Evolutionary conservation across 1,140 invertebrate genomes (phyloP).

Genomic region (Leptinotarsa undecemlineata): DNA sequence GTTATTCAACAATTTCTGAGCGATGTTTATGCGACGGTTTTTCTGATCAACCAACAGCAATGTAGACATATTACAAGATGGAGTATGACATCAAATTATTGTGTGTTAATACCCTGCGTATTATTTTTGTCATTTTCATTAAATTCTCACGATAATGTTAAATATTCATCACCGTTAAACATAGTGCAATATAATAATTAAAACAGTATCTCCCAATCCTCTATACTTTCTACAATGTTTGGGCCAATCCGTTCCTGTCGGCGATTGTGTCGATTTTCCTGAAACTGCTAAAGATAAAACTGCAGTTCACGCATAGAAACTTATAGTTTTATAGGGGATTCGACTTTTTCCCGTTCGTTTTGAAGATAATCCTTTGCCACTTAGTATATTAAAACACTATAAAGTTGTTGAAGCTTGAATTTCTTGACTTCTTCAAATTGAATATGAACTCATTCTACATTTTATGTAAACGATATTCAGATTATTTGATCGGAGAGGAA

Average conservation of each 20-base stretch:
- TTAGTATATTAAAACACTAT: slow-evolving; percentile 1
- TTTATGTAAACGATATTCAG: not conserved
- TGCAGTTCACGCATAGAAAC: not conserved
- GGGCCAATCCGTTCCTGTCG: not conserved
- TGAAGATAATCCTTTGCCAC: not conserved
- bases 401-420: slow-evolving; percentile 6
- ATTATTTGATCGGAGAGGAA: not conserved
- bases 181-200: too few species aligned
- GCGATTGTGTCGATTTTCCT: not conserved
- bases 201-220: too few species aligned
- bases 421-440: not conserved
- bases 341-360: not conserved
- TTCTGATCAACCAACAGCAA: too few species aligned
- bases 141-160: too few species aligned
- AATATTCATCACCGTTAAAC: too few species aligned
- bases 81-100: too few species aligned
- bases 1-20: too few species aligned
- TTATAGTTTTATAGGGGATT: not conserved
- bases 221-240: not conserved
- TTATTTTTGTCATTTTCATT: too few species aligned
- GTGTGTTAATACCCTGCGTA: too few species aligned
- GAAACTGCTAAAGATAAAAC: not conserved
- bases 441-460: not conserved
- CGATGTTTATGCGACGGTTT: too few species aligned
- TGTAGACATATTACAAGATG: too few species aligned